A percentile compares a stretch with the other conserved stretches of the same genome.
phyloP scores from a whole-genome alignment of 2,797 vertebrate genomes.

The Phyllotis vaccarum region DNA sequence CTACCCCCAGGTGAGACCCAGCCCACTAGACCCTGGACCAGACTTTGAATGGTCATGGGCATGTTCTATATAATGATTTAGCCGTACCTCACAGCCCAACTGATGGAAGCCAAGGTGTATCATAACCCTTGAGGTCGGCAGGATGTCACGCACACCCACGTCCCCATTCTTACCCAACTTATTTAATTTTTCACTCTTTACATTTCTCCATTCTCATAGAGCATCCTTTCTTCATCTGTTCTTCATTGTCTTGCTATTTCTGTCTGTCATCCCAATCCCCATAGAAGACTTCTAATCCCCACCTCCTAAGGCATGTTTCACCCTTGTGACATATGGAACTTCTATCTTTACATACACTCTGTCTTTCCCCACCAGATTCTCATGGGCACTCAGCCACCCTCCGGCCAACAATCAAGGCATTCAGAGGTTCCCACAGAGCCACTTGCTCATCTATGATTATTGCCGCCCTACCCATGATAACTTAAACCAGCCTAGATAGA shows the following conservation, averaged over 20 bases:
- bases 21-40: not conserved
- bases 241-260: not conserved
- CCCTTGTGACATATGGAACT: not conserved
- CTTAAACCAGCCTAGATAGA: not conserved
- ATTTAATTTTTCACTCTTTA: not conserved
- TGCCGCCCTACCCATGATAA: not conserved
- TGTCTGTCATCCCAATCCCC: not conserved
- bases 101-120: not conserved
- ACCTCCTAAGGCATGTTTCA: not conserved
- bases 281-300: not conserved
- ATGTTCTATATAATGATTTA: not conserved
- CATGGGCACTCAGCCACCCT: not conserved
- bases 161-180: not conserved
- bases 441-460: not conserved
- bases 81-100: rapidly evolving
- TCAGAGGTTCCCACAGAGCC: not conserved
- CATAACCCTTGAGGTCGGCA: rapidly evolving
- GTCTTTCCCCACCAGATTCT: not conserved
- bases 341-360: not conserved
- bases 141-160: rapidly evolving
- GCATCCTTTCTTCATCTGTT: not conserved
- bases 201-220: not conserved
- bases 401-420: not conserved
- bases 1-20: not conserved
- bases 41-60: not conserved